Base-by-base conservation (phyloP, 2,113 vertebrate genomes). In the Xiphophorus couchianus region DNA sequence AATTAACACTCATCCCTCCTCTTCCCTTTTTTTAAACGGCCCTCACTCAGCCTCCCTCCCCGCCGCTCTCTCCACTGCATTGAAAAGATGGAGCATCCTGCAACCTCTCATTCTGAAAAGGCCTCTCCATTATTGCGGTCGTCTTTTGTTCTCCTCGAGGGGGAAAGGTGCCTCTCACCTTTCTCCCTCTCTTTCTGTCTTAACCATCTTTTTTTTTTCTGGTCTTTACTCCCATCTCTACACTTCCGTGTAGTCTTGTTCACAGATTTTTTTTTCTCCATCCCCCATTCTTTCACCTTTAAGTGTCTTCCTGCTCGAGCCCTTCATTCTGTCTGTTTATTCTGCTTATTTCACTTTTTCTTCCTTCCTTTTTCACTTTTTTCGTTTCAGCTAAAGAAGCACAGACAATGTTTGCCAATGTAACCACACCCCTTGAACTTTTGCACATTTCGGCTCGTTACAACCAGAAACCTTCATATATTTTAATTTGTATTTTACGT, bases 1-100 rank as follows among this genome's bases (percentile, higher is more conserved):
- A 95, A 94, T 95, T 95, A 95, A 94, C 93, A 94, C 93, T 91
- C 92, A 91, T 92, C 93, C 91, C 93, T 91, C 88, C 91, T 89
- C 91, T 91, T 78, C 85, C 85, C 74, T 72, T 54, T 83, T 80
- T 82, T 90, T 81, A 76, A 69, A 39, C 31, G 27, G 76, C 86
- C 77, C 69, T 77, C 81, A 74, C 83, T 71, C 78, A 62, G 37
- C 69, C 62, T 76, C 87, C 73, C 85, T 80, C 80, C 79, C 86
- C 75, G 77, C 62, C 84, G 71, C 72, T 61, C 84, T 70, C 83
- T 33, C 74, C 69, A 84, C 88, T 44, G 81, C 78, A 91, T 89
- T 93, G 85, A 90, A 91, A 91, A 89, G 89, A 89, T 82, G 84
- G 82, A 85, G 85, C 84, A 82, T 93, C 86, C 80, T 81, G 84